These are phyloP conservation scores for Marmota flaviventris DNA, from an alignment of 2,113 vertebrate genomes.

Conservation along the genomic window DNA sequence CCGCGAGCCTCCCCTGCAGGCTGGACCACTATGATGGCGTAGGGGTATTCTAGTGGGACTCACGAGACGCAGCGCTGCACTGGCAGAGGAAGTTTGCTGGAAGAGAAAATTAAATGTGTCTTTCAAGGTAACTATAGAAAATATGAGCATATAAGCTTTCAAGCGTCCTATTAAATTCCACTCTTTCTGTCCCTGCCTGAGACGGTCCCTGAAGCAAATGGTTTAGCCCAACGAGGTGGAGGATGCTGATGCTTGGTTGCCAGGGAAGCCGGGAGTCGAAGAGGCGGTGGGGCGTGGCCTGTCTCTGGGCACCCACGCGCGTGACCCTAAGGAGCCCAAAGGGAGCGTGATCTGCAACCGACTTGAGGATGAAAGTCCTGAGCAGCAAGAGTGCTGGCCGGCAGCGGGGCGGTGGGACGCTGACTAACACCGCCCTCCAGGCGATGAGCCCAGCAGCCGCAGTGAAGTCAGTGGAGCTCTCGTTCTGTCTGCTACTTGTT, in stretches of 20 bases:
- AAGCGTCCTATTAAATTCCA: accelerated
- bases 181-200: no score
- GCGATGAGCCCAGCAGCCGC: background rate
- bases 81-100: accelerated
- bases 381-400: accelerated
- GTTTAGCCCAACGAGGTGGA: background rate
- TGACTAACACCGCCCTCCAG: background rate
- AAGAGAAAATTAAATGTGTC: accelerated
- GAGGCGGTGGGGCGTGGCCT: background rate
- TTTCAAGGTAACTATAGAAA: accelerated
- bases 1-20: accelerated
- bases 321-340: accelerated
- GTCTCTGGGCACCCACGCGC: accelerated
- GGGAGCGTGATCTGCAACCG: accelerated
- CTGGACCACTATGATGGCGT: background rate
- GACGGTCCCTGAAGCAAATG: background rate
- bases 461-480: background rate
- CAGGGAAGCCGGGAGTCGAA: background rate
- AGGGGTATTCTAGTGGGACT: accelerated
- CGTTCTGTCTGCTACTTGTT: background rate
- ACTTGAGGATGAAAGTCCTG: accelerated
- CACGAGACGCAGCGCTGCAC: accelerated
- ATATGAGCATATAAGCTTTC: accelerated
- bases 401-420: accelerated
- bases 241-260: background rate